Conservation (phyloP, 1,140 invertebrate genomes). For the Callitettix versicolor region DNA sequence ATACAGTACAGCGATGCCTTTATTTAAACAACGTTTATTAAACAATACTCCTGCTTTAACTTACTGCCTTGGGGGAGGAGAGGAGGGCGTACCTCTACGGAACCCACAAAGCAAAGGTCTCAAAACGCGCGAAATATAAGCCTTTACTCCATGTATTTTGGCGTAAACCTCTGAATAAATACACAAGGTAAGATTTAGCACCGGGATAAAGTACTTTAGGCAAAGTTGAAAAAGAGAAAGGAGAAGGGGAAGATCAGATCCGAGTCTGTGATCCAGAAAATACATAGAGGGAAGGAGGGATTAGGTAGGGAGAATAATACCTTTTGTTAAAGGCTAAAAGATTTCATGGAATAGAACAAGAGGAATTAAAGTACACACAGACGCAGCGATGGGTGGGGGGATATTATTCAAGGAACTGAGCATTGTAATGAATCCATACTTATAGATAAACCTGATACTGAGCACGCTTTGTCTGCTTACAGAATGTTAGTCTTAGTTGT, state of each 20-base stretch:
- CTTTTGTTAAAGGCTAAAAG: constrained; percentile 23
- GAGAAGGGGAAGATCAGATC: constrained; percentile 2
- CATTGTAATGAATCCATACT: constrained; percentile 14
- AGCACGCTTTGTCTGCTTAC: too few relatives aligned
- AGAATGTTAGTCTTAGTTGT: too few relatives aligned
- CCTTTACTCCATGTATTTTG: background rate
- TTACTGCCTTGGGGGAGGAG: background rate
- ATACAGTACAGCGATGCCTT: too few relatives aligned
- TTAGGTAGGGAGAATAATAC: constrained; percentile 22
- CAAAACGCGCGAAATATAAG: background rate
- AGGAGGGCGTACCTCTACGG: background rate
- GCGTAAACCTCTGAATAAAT: constrained; percentile 12
- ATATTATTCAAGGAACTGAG: background rate
- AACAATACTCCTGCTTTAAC: too few relatives aligned
- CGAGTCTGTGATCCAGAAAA: constrained; percentile 22
- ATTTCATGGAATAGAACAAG: constrained; percentile 21
- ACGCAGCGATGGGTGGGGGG: background rate
- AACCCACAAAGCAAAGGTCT: constrained; percentile 5
- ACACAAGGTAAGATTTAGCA: constrained; percentile 14
- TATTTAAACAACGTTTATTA: too few relatives aligned
- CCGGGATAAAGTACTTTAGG: constrained; percentile 19
- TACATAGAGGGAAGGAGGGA: constrained; percentile 23
- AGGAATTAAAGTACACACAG: constrained; percentile 18
- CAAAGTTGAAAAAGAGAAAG: constrained; percentile 16
- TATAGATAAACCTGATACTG: background rate